Evolutionary conservation across 2,797 vertebrate species (phyloP), one percentile per base, ranked within the genome.

Genomic region (Centropyge bicolor): DNA sequence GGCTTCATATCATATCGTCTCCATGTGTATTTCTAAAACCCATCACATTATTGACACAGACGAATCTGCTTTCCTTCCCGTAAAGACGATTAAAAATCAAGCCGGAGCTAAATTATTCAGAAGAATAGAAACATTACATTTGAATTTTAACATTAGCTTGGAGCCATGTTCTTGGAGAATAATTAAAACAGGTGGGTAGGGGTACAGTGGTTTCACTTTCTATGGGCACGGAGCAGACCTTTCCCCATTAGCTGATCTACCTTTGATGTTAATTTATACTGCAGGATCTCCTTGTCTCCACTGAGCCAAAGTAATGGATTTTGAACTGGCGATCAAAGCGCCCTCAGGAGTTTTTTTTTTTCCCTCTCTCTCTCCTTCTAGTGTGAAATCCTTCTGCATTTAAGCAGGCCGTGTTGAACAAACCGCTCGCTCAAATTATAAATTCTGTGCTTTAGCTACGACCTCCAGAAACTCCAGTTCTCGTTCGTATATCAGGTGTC

Each of bases 261-360:
- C 89, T 94, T 92, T 94, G 91, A 94, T 91, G 93, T 90, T 85
- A 88, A 90, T 89, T 89, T 82, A 80, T 91, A 80, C 87, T 68
- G 86, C 82, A 88, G 87, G 80, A 90, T 86, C 80, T 88, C 71
- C 81, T 81, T 81, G 88, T 91, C 88, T 93, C 84, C 80, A 35
- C 79, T 61, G 86, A 88, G 81, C 80, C 79, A 78, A 62, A 74
- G 84, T 91, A 90, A 91, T 91, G 86, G 82, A 90, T 93, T 91
- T 90, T 91, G 76, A 90, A 88, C 78, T 59, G 1, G 77, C 68
- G 83, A 93, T 92, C 84, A 92, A 93, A 94, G 88, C 67, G 12
- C 61, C 78, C 81, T 64, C 70, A 65, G 64, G 86, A 88, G 54
- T 73, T 70, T 22, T 38, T 61, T 31, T 31, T 31, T 31, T 31